Percentiles rank a stretch among this genome's conserved stretches.
Evolutionary conservation across 2,888 invertebrate genomes (phyloP).

Genomic region (Acrobasis suavella): DNA sequence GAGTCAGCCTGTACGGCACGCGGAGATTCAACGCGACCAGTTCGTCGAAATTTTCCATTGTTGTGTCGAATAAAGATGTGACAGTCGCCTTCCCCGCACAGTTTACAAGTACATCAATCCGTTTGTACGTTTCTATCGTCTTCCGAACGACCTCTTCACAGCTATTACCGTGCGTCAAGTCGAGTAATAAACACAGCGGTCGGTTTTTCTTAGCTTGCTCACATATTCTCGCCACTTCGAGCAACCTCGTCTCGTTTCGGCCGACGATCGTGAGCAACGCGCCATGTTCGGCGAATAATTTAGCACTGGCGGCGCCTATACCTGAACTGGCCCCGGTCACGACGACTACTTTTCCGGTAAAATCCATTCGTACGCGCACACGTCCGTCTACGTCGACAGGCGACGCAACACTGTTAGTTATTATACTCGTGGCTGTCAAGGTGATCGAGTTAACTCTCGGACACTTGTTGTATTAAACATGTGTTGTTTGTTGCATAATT

Average conservation of each 20-base stretch:
- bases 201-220: constrained; percentile 43
- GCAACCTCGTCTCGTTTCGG: constrained; percentile 51
- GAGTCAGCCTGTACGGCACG: constrained; percentile 58
- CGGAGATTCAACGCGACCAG: constrained; percentile 54
- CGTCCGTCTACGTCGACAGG: neutral
- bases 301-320: constrained; percentile 61
- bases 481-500: constrained; percentile 21
- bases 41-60: constrained; percentile 57
- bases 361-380: constrained; percentile 43
- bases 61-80: constrained; percentile 55
- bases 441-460: constrained; percentile 19
- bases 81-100: constrained; percentile 55
- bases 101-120: constrained; percentile 56
- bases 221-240: constrained; percentile 48
- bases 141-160: constrained; percentile 55
- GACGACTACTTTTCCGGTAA: constrained; percentile 56
- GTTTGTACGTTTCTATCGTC: constrained; percentile 49
- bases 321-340: constrained; percentile 65
- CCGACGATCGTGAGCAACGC: constrained; percentile 54
- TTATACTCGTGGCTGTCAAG: constrained; percentile 11
- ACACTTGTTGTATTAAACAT: neutral
- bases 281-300: constrained; percentile 53
- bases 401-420: constrained; percentile 21
- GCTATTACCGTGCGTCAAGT: constrained; percentile 49
- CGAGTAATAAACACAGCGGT: constrained; percentile 52